Base-by-base conservation (phyloP, 2,113 vertebrate genomes). In the Taurulus bubalis region DNA sequence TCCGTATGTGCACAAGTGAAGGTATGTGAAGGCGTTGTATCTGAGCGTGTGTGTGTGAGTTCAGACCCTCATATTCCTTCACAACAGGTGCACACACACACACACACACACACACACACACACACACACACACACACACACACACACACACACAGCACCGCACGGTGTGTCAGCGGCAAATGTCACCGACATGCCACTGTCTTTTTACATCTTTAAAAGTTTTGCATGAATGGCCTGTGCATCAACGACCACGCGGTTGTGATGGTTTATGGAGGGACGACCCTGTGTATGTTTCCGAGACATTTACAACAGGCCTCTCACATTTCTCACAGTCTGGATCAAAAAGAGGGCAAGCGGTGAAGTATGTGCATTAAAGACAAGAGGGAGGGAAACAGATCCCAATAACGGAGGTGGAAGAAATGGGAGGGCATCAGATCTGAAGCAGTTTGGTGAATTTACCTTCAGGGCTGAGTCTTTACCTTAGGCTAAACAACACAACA, bases 401-500 rank as follows among this genome's bases (percentile, higher is more conserved):
- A 75, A 75, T 62, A 82, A 75, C 1, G 47, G 73, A 66, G 55
- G 65, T 16, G 26, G 49, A 64, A 75, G 77, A 84, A 85, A 83
- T 75, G 55, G 71, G 78, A 86, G 79, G 79, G 75, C 80, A 75
- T 82, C 77, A 78, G 82, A 89, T 89, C 71, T 80, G 51, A 91
- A 68, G 79, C 81, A 53, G 85, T 77, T 85, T 74, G 84, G 74
- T 16, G 84, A 82, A 83, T 87, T 90, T 85, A 86, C 86, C 90
- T 88, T 85, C 59, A 84, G 89, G 90, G 87, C 64, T 89, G 85
- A 91, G 83, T 89, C 80, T 92, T 90, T 86, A 91, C 90, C 89
- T 88, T 79, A 89, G 88, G 87, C 87, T 87, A 90, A 91, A 90
- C 92, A 92, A 93, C 89, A 88, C 85, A 89, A 89, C 84, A 89